Evolutionary conservation across 2,113 vertebrate genomes (phyloP).

Genomic region (Phaethon lepturus): DNA sequence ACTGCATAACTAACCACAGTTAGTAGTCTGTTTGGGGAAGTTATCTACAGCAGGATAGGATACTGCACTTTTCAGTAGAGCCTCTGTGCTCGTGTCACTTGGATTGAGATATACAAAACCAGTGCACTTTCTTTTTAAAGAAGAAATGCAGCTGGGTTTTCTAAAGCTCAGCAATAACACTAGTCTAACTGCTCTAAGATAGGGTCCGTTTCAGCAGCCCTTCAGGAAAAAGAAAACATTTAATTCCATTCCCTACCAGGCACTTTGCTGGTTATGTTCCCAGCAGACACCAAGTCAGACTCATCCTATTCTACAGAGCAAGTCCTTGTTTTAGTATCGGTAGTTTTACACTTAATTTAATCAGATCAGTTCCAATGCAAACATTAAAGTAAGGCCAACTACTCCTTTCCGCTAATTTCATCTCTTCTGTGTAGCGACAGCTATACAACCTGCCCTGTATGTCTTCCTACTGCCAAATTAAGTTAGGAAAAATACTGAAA

Average conservation of each 20-base stretch:
- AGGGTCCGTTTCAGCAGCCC: background rate
- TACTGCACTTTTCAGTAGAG: background rate
- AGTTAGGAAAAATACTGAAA: background rate
- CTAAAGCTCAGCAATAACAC: background rate
- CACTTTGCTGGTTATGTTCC: background rate
- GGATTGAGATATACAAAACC: background rate
- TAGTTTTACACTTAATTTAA: background rate
- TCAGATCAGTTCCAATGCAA: background rate
- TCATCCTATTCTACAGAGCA: background rate
- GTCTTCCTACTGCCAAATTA: background rate
- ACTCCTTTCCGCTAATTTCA: background rate
- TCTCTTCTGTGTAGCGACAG: background rate
- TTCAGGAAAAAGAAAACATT: background rate
- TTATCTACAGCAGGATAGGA: background rate
- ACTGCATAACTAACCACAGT: rapidly evolving
- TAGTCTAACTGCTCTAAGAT: background rate
- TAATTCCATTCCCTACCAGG: background rate
- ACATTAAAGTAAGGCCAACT: background rate
- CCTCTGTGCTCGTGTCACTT: background rate
- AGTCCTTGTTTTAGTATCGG: background rate
- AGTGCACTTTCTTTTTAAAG: background rate
- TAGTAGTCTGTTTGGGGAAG: background rate
- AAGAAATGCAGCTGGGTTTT: background rate
- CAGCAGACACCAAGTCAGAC: background rate
- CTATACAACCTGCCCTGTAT: background rate